Percentiles rank a stretch among this genome's conserved stretches.
Conservation (phyloP, 2,797 vertebrate genomes). For the Sebastes paucispinis region DNA sequence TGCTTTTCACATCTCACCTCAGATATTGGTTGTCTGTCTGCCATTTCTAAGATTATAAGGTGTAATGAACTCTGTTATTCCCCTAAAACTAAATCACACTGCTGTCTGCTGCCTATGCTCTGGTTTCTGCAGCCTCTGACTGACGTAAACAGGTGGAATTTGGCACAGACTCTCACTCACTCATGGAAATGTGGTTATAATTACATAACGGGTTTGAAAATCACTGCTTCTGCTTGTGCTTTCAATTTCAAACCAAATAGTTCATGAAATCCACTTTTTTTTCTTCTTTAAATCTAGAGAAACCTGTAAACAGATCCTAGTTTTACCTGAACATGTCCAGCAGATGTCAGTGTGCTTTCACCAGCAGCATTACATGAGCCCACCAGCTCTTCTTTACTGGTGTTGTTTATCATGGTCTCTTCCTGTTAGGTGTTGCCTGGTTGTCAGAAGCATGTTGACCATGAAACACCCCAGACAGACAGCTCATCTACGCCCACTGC, state of each 20-base stretch:
- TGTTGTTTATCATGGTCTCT: conserved; percentile 35
- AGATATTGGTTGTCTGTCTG: neutral
- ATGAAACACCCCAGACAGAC: conserved; percentile 7
- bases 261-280: neutral
- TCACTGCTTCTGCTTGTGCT: neutral
- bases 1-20: neutral
- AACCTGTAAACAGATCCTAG: neutral
- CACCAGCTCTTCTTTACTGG: conserved; percentile 35
- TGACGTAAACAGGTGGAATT: conserved; percentile 61
- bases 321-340: conserved; percentile 30
- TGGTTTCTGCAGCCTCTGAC: conserved; percentile 28
- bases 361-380: neutral
- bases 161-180: conserved; percentile 4
- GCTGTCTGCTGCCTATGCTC: conserved; percentile 5
- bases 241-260: neutral
- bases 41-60: conserved; percentile 4
- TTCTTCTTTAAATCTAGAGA: neutral
- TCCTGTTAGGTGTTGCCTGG: conserved; percentile 76
- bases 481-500: neutral
- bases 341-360: conserved; percentile 58
- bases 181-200: neutral
- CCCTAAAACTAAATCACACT: neutral
- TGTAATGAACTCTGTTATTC: neutral
- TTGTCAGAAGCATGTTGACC: conserved; percentile 67
- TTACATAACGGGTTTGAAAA: neutral